These are phyloP conservation scores for Diadromus collaris DNA, from an alignment of 2,888 invertebrate genomes.

Conservation along the genomic window DNA sequence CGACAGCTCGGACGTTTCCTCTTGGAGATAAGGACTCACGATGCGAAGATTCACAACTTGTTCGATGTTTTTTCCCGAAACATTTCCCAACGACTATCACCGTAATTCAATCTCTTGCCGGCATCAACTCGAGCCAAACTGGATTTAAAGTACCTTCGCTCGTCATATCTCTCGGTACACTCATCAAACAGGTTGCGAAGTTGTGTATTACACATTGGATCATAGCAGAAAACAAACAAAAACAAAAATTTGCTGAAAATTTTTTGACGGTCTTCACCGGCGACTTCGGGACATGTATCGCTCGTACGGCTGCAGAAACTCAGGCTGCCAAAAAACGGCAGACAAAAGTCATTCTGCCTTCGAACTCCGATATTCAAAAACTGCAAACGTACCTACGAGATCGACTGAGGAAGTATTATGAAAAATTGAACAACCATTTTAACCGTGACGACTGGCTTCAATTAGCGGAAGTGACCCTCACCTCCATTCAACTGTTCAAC, in stretches of 20 bases:
- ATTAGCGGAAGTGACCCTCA: conserved; percentile 38
- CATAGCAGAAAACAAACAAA: conserved; percentile 43
- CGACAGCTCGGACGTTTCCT: conserved; percentile 55
- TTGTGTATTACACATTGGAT: conserved; percentile 54
- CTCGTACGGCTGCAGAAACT: conserved; percentile 52
- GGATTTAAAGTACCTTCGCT: conserved; percentile 48
- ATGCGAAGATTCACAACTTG: conserved; percentile 29
- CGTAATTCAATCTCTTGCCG: conserved; percentile 54
- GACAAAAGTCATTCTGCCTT: conserved; percentile 40
- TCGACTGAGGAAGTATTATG: conserved; percentile 25
- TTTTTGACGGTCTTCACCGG: conserved; percentile 53
- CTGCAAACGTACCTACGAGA: conserved; percentile 42
- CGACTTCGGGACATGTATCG: conserved; percentile 44
- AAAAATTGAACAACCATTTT: conserved; percentile 32
- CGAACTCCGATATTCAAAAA: conserved; percentile 47
- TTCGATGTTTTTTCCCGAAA: conserved; percentile 46
- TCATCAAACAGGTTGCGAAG: conserved; percentile 53
- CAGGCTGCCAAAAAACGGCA: conserved; percentile 39
- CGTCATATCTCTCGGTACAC: conserved; percentile 54
- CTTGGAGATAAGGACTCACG: conserved; percentile 21
- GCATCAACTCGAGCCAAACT: conserved; percentile 35
- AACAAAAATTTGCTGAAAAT: conserved; percentile 50
- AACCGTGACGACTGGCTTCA: conserved; percentile 26
- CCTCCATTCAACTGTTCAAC: conserved; percentile 60
- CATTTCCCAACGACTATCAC: conserved; percentile 46